Percentiles rank a stretch among this genome's conserved stretches.
Evolutionary conservation across 30 jellyfish, hydroid and myxozoan species (phyloP).

Genomic region (Turritopsis dohrnii): DNA sequence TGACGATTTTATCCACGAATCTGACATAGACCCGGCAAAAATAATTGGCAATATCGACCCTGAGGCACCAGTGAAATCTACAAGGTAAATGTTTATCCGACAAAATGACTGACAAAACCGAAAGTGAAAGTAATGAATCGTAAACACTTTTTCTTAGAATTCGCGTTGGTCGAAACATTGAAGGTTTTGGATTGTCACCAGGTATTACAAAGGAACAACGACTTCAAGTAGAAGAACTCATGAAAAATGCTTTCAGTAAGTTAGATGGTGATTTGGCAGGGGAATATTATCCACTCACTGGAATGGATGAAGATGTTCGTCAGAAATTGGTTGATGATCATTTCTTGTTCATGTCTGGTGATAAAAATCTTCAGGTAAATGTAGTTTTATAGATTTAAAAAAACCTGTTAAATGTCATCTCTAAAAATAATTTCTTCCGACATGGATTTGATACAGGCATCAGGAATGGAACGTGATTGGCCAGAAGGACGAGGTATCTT

Average conservation of each 20-base stretch:
- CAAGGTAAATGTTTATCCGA: conserved; percentile 12
- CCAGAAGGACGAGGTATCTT: conserved; percentile 61
- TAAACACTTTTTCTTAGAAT: neutral
- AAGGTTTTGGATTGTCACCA: conserved; percentile 24
- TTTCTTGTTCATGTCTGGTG: conserved; percentile 24
- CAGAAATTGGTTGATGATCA: conserved; percentile 30
- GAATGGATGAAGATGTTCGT: conserved; percentile 15
- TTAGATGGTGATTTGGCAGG: conserved; percentile 22
- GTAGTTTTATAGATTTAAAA: neutral
- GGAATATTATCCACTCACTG: conserved; percentile 13
- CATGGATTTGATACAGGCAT: neutral
- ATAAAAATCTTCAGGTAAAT: neutral
- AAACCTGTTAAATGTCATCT: neutral
- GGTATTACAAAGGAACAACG: conserved; percentile 28
- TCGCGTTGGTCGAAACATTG: conserved; percentile 25
- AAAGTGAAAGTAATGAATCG: no score
- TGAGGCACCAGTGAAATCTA: conserved; percentile 15
- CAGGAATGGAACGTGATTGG: conserved; percentile 49
- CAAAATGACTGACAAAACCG: no score
- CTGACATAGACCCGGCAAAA: neutral
- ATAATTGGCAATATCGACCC: neutral
- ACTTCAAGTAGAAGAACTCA: conserved; percentile 17
- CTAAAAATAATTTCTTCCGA: neutral
- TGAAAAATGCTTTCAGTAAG: conserved; percentile 18
- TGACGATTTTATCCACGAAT: neutral